phyloP scores from a whole-genome alignment of 2,113 vertebrate species.

The Epinephelus lanceolatus region DNA sequence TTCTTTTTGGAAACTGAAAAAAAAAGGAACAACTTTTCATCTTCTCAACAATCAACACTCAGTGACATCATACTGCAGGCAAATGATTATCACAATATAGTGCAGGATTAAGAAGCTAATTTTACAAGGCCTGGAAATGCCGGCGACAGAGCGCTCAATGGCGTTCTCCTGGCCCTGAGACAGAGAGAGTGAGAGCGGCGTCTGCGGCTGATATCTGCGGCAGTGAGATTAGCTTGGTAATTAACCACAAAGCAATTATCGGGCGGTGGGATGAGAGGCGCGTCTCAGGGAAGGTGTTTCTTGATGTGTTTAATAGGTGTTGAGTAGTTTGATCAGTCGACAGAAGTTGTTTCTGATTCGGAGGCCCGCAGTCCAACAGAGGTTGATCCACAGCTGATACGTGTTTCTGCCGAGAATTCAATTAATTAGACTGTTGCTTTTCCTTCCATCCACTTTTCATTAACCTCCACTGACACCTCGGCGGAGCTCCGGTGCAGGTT shows the following conservation, averaged over 20 bases:
- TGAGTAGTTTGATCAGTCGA: conserved; percentile 80
- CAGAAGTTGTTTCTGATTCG: conserved; percentile 70
- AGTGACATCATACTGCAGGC: conserved; percentile 68
- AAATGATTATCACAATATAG: conserved; percentile 68
- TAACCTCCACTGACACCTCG: conserved; percentile 79
- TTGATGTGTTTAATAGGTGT: conserved; percentile 81
- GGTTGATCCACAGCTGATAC: conserved; percentile 70
- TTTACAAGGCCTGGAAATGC: conserved; percentile 73
- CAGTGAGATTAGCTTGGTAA: conserved; percentile 84
- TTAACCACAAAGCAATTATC: conserved; percentile 88
- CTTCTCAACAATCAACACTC: conserved; percentile 56
- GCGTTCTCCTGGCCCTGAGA: conserved; percentile 67
- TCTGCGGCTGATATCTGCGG: conserved; percentile 78
- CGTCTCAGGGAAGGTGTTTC: conserved; percentile 78
- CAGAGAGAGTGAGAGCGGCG: conserved; percentile 59
- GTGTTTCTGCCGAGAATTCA: conserved; percentile 69
- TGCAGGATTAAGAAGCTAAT: conserved; percentile 77
- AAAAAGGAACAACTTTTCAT: conserved; percentile 55
- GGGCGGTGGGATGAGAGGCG: conserved; percentile 76
- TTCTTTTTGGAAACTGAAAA: conserved; percentile 29
- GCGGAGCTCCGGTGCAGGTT: conserved; percentile 52
- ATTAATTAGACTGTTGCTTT: conserved; percentile 80
- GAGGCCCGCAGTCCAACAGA: conserved; percentile 54
- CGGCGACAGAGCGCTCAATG: conserved; percentile 44
- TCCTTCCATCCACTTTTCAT: conserved; percentile 83